Conservation (phyloP, 2,113 vertebrate species). For the Varanus komodoensis region DNA sequence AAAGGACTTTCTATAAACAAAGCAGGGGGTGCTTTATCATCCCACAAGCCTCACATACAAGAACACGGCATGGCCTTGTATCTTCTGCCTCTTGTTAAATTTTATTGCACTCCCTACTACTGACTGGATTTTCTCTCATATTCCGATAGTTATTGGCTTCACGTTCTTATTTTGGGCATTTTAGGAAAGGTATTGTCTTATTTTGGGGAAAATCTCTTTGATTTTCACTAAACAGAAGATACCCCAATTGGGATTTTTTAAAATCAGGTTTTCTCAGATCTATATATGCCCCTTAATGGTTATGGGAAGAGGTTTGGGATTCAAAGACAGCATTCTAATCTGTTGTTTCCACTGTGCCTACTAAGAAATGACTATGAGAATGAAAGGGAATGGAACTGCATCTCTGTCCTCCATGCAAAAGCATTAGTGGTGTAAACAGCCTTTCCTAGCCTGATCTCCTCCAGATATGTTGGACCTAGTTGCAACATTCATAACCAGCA, state of each 20-base stretch:
- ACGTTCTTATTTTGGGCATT: not conserved
- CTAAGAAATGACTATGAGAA: not conserved
- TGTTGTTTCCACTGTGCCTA: not conserved
- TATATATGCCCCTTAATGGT: not conserved
- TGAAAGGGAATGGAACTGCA: not conserved
- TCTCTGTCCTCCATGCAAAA: not conserved
- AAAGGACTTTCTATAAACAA: conserved; percentile 92
- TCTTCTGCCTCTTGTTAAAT: not conserved
- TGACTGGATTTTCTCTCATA: not conserved
- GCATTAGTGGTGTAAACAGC: too few relatives aligned
- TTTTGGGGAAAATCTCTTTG: not conserved
- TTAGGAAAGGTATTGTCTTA: not conserved
- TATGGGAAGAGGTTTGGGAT: not conserved
- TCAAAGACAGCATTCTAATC: not conserved
- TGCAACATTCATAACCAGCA: not conserved
- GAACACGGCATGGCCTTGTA: not conserved
- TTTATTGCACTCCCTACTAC: not conserved
- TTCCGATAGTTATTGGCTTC: not conserved
- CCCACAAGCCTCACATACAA: not conserved
- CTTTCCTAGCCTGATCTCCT: not conserved
- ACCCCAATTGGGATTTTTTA: not conserved
- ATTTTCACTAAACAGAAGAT: not conserved
- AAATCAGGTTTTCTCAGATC: not conserved
- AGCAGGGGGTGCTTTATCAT: conserved; percentile 45
- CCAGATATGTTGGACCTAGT: not conserved